Base-by-base conservation (phyloP, 2,888 invertebrate species). In the Drosophila lutescens region DNA sequence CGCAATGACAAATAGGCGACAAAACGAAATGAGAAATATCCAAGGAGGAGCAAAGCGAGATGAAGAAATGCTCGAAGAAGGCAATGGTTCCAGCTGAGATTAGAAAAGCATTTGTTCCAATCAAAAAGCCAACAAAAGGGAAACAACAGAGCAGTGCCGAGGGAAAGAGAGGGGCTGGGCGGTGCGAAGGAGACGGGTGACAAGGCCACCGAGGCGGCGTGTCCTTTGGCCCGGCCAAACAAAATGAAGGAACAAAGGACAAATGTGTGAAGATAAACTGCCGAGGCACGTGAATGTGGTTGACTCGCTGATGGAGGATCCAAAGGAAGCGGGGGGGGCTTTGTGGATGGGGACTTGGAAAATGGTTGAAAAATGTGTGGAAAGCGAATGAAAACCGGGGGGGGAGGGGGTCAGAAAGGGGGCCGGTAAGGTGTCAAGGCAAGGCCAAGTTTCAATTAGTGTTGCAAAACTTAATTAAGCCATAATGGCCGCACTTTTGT, bases 1-100 rank as follows among this genome's bases (percentile, higher is more conserved):
- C 78, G 88, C 88, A 74, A 86, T 87, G 88, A 86, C 86, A 84
- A 88, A 84, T 88, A 87, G 88, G 88, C 83, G 83, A 84, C 86
- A 87, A 87, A 83, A 84, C 80, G 88, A 88, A 88, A 84, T 80
- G 83, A 87, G 83, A 85, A 86, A 84, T 85, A 74, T 76, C 86
- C 78, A 72, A 69, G 79, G 50, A 41, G 46, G 57, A 20, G 46
- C 26, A 17, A 15, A 41, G 30, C 9, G 17, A 23, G 36, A n/a
- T 9, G 30, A 23, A 54, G 61, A 40, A 51, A 38, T 9, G 20
- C 49, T 40, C 34, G 13, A 43, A 58, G 65, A 53, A 71, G 55
- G 41, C 55, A 46, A 53, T 55, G 57, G 57, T 61, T 76, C 58
- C 66, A 83, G 79, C 74, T 72, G 61, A 86, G 87, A 87, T 87